phyloP scores from a whole-genome alignment of 2,113 vertebrate genomes.

The Semnopithecus entellus region DNA sequence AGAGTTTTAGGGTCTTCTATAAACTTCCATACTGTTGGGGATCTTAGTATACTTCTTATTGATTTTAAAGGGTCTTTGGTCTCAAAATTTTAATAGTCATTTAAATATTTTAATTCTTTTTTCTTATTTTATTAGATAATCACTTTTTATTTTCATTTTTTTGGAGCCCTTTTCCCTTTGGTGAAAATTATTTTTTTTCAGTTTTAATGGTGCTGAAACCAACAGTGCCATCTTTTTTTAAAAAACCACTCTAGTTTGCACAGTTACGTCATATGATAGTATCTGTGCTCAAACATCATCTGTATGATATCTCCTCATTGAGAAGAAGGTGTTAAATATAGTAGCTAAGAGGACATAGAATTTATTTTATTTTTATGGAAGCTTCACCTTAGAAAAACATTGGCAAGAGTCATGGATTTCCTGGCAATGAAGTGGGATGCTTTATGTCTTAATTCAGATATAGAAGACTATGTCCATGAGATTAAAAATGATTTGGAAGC shows the following conservation, averaged over 20 bases:
- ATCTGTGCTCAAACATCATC: slow-evolving; percentile 3
- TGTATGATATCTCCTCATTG: neutral
- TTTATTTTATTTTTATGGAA: slow-evolving; percentile 47
- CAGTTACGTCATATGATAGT: neutral
- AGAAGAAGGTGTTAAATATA: slow-evolving; percentile 39
- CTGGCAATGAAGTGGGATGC: neutral
- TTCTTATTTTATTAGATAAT: neutral
- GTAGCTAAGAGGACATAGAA: neutral
- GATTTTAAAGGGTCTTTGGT: neutral
- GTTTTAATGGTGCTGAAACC: slow-evolving; percentile 59
- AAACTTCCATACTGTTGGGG: neutral
- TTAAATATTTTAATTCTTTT: slow-evolving; percentile 22
- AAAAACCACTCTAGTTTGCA: slow-evolving; percentile 50
- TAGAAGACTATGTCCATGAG: neutral
- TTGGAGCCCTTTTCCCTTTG: slow-evolving; percentile 15
- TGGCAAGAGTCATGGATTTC: slow-evolving; percentile 58
- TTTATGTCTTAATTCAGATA: slow-evolving; percentile 51
- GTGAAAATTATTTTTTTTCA: slow-evolving; percentile 59
- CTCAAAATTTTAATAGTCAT: neutral
- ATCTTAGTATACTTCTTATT: neutral
- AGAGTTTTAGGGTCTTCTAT: neutral
- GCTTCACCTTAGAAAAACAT: slow-evolving; percentile 50
- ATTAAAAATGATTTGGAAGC: slow-evolving; percentile 25
- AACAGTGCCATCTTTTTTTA: neutral
- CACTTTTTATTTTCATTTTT: neutral